Evolutionary conservation across 1,140 invertebrate species (phyloP).

Genomic region (Frieseomelitta varia): DNA sequence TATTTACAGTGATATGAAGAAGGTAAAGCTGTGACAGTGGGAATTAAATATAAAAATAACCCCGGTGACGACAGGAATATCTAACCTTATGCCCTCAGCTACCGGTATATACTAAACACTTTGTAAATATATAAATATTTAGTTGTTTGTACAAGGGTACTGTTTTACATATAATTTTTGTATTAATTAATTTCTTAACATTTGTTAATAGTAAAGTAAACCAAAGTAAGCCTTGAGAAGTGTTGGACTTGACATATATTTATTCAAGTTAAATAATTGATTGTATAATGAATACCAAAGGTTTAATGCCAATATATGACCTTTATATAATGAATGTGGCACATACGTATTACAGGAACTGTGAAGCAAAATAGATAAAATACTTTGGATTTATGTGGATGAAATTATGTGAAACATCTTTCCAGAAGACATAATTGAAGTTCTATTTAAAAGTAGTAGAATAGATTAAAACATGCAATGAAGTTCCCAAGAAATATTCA

Average conservation of each 20-base stretch:
- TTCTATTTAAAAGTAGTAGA: slow-evolving; percentile 58
- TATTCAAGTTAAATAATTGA: slow-evolving; percentile 12
- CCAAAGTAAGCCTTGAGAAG: slow-evolving; percentile 20
- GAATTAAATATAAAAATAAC: slow-evolving; percentile 50
- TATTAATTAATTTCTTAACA: background rate
- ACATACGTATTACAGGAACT: slow-evolving; percentile 55
- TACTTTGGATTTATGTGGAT: slow-evolving; percentile 44
- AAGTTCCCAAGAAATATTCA: slow-evolving; percentile 65
- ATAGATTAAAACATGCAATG: slow-evolving; percentile 62
- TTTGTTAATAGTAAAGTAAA: background rate
- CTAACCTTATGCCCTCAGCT: slow-evolving; percentile 68
- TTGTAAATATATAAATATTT: slow-evolving; percentile 4
- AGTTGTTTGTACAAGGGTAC: background rate
- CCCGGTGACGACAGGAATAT: slow-evolving; percentile 56
- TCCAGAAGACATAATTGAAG: slow-evolving; percentile 49
- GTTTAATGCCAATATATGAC: slow-evolving; percentile 20
- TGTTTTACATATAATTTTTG: background rate
- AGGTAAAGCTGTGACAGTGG: slow-evolving; percentile 62
- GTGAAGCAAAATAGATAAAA: slow-evolving; percentile 47
- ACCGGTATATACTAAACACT: slow-evolving; percentile 55
- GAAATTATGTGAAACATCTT: slow-evolving; percentile 41
- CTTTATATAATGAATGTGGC: slow-evolving; percentile 40
- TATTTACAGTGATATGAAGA: slow-evolving; percentile 70
- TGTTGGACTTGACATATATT: slow-evolving; percentile 15
- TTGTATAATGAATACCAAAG: slow-evolving; percentile 42